phyloP scores from a whole-genome alignment of 2,888 invertebrate genomes.

The Fabriciana adippe region DNA sequence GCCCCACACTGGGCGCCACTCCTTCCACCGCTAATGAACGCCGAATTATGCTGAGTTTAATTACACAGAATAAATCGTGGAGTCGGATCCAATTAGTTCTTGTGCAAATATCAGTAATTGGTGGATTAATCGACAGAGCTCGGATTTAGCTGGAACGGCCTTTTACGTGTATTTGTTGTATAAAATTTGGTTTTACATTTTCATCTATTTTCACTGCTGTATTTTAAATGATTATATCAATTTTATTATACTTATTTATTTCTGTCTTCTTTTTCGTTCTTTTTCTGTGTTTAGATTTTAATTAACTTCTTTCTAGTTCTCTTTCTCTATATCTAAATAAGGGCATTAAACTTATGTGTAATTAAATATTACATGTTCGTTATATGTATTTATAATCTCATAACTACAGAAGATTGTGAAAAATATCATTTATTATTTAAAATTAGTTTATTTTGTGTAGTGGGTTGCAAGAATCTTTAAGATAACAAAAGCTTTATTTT shows the following conservation, averaged over 20 bases:
- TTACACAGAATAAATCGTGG: constrained; percentile 49
- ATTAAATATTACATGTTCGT: constrained; percentile 2
- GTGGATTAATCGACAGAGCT: constrained; percentile 57
- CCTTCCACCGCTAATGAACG: constrained; percentile 40
- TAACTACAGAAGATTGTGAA: too few species aligned
- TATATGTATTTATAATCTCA: too few species aligned
- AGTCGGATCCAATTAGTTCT: constrained; percentile 62
- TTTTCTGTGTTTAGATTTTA: too few species aligned
- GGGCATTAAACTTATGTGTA: too few species aligned
- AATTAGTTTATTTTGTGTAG: too few species aligned
- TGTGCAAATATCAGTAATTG: constrained; percentile 70
- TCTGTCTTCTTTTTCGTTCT: too few species aligned
- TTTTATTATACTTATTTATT: too few species aligned
- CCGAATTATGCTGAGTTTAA: constrained; percentile 41
- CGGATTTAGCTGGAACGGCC: constrained; percentile 23
- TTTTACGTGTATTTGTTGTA: constrained; percentile 6
- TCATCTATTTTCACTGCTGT: neutral
- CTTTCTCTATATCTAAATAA: neutral
- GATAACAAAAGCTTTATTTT: too few species aligned
- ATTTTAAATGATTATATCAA: neutral
- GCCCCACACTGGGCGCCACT: constrained; percentile 53
- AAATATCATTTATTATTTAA: too few species aligned
- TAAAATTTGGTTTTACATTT: neutral
- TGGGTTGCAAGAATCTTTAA: too few species aligned
- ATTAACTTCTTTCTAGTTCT: neutral